Percentiles rank a stretch among this genome's conserved stretches.
These are phyloP conservation scores for Melanchra persicariae DNA, from an alignment of 2,888 invertebrate species.

Conservation along the genomic window DNA sequence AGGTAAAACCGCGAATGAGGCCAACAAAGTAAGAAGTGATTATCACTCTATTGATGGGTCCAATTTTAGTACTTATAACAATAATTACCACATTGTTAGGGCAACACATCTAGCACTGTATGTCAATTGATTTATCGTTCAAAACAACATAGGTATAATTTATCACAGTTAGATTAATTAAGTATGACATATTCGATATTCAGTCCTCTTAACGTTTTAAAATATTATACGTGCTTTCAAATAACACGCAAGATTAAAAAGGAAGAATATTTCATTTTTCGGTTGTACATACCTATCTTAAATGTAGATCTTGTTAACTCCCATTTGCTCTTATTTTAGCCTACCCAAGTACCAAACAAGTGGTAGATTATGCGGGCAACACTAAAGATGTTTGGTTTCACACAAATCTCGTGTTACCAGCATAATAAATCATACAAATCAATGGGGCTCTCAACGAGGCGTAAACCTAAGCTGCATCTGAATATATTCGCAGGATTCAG, in stretches of 20 bases:
- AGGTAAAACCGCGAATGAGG: not conserved
- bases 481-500: conserved; percentile 52
- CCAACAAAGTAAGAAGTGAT: not conserved
- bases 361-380: conserved; percentile 61
- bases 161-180: conserved; percentile 6
- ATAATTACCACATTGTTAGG: not conserved
- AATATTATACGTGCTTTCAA: not conserved
- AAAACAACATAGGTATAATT: too few relatives aligned
- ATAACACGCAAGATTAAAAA: not conserved
- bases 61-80: conserved; percentile 9
- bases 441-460: conserved; percentile 55
- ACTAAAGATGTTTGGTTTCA: conserved; percentile 60
- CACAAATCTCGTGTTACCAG: conserved; percentile 66
- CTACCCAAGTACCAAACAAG: conserved; percentile 26
- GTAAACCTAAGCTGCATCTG: conserved; percentile 38
- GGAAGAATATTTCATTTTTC: not conserved
- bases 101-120: too few relatives aligned
- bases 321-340: conserved; percentile 1
- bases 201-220: not conserved
- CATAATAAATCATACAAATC: conserved; percentile 61
- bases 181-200: not conserved
- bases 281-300: too few relatives aligned
- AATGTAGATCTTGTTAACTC: too few relatives aligned
- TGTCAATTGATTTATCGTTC: conserved; percentile 1
- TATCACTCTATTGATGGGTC: not conserved